Percentiles rank a stretch among this genome's conserved stretches.
Evolutionary conservation across 1,140 invertebrate species (phyloP).

Genomic region (Drosophila parvula): DNA sequence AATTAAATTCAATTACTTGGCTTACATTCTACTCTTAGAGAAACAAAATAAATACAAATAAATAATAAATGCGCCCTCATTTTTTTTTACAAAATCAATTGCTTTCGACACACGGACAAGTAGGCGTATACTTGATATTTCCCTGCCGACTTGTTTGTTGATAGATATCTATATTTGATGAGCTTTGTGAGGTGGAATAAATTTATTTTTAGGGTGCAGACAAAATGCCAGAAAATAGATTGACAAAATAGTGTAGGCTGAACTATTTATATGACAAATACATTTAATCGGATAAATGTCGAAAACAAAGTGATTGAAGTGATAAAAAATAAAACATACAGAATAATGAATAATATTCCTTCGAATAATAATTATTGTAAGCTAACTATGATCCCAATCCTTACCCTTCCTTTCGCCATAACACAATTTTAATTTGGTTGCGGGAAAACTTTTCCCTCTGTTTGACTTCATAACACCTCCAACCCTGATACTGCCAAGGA

Average conservation of each 20-base stretch:
- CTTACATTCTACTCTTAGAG: neutral
- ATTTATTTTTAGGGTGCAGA: slow-evolving; percentile 8
- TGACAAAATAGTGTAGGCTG: neutral
- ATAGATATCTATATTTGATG: slow-evolving; percentile 25
- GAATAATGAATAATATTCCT: neutral
- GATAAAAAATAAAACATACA: neutral
- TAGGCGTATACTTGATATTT: slow-evolving; percentile 36
- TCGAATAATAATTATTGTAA: neutral
- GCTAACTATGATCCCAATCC: neutral
- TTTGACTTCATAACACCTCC: slow-evolving; percentile 19
- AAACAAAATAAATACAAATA: neutral
- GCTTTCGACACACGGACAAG: neutral
- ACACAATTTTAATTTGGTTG: slow-evolving; percentile 32
- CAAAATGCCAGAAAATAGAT: slow-evolving; percentile 8
- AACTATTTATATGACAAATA: neutral
- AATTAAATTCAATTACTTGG: neutral
- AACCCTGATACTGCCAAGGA: slow-evolving; percentile 40
- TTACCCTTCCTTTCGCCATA: slow-evolving; percentile 47
- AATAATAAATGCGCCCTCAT: slow-evolving; percentile 7
- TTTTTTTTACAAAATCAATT: slow-evolving; percentile 11
- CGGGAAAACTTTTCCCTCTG: slow-evolving; percentile 27
- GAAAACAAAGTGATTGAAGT: neutral
- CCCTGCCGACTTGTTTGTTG: slow-evolving; percentile 6
- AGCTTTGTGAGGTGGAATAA: slow-evolving; percentile 12
- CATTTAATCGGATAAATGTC: neutral